Evolutionary conservation across 2,797 vertebrate genomes (phyloP), one percentile per base, ranked within the genome.

Genomic region (Caiman crocodilus): DNA sequence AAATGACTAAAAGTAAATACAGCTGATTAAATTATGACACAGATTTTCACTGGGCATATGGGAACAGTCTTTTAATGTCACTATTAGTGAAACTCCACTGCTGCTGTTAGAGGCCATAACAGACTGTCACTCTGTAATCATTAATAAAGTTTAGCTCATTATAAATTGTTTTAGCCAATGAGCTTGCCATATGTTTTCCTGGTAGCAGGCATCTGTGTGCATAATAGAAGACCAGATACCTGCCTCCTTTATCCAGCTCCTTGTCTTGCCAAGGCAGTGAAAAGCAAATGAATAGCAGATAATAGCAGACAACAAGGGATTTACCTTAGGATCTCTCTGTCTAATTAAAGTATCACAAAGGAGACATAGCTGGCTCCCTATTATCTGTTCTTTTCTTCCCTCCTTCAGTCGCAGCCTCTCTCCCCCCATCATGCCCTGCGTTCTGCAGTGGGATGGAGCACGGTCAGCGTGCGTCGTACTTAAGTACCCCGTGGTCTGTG

Each of bases 311-410:
- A 12, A 4, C 63, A 82, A 13, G 12, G 30, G 7, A 57, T 65
- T 20, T 42, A 14, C 26, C n/a, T n/a, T n/a, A n/a, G n/a, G n/a
- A n/a, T n/a, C n/a, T n/a, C n/a, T n/a, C n/a, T n/a, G n/a, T n/a
- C n/a, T n/a, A n/a, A n/a, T n/a, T n/a, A 16, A 4, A 64, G 57
- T 0, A 10, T 2, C 21, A 69, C 11, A 12, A 0, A 0, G 42
- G 21, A 21, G 14, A 56, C 0, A 1, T 11, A 25, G 55, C 28
- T 2, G 1, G 7, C 0, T 42, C 42, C 42, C 9, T 42, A 42
- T 42, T 42, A 42, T 50, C 42, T 50, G 42, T 50, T 50, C 42
- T 10, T 10, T 50, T 50, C 42, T 50, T 50, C 42, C 10, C 42
- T 50, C 42, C 42, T 50, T 50, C 42, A 50, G 3, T 50, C 42